These are phyloP conservation scores for Procambarus clarkii DNA, from an alignment of 1,140 invertebrate species.

Conservation along the genomic window DNA sequence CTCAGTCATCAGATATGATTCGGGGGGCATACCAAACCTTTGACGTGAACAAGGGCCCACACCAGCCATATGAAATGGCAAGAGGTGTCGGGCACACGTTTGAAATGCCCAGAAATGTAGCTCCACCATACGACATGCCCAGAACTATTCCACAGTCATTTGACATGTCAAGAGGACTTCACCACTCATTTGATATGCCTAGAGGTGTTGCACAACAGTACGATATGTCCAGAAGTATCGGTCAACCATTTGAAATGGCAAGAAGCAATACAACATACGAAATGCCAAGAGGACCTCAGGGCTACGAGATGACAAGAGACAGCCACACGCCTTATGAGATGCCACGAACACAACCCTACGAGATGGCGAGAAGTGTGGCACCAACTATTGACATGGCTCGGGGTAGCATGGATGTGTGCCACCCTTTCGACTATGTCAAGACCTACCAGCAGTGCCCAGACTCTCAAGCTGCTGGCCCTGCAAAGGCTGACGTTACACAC, in stretches of 20 bases:
- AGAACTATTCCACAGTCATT: constrained; percentile 5
- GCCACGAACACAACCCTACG: constrained; percentile 12
- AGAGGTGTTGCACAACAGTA: constrained; percentile 10
- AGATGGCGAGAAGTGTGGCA: constrained; percentile 1
- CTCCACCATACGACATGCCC: constrained; percentile 14
- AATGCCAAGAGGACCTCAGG: background rate
- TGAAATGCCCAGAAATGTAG: constrained; percentile 14
- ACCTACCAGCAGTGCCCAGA: constrained; percentile 18
- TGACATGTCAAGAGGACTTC: constrained; percentile 9
- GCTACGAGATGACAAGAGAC: constrained; percentile 20
- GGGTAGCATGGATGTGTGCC: background rate
- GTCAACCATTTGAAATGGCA: constrained; percentile 21
- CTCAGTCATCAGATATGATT: constrained; percentile 23
- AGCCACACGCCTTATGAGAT: background rate
- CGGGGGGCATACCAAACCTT: constrained; percentile 21
- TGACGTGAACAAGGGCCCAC: background rate
- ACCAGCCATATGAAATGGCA: constrained; percentile 21
- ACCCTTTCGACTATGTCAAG: constrained; percentile 8
- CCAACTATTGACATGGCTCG: constrained; percentile 7
- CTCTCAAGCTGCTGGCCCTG: background rate
- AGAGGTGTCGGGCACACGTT: constrained; percentile 26
- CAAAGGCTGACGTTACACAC: background rate
- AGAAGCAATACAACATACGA: constrained; percentile 1
- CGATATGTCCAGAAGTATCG: constrained; percentile 14
- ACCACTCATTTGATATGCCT: background rate